Evolutionary conservation across 2,888 invertebrate genomes (phyloP), one percentile per base, ranked within the genome.

Genomic region (Euspilapteryx auroguttella): DNA sequence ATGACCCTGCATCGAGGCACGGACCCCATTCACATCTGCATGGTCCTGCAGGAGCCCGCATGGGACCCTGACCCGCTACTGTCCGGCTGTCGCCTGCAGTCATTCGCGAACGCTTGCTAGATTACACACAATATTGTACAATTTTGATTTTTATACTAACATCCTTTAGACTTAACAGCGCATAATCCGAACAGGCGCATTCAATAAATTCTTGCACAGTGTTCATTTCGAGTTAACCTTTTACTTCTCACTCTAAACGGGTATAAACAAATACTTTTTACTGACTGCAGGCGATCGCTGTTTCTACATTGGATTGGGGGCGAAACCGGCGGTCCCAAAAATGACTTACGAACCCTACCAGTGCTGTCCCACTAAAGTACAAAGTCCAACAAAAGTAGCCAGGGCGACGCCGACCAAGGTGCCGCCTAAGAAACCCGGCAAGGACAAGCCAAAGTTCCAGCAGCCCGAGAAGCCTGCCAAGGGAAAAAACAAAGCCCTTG

Each of bases 221-320:
- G 66, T 71, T 71, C 71, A 69, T 65, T 49, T 38, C 57, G 56
- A 61, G 59, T 62, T 66, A 64, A 63, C 61, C 61, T 49, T 55
- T 57, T 53, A 45, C 47, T 53, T 20, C 14, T 14, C 52, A 46
- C 51, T 51, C 52, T 59, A 52, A 63, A 56, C 66, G 64, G 69
- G 55, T 69, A 68, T 73, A 79, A 81, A 83, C 85, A 83, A 80
- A 83, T 82, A 84, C 79, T 88, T 87, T 89, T 88, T 89, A 87
- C 86, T 86, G 87, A 83, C 84, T 85, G 88, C 89, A 92, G 92
- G 91, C 87, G 91, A 91, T 86, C 90, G 90, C 85, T 92, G 92
- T 86, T 91, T 92, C 89, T 89, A 89, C 89, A 89, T 92, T 82
- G 92, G 91, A 82, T 85, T 92, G 85, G 90, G 89, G 79, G 88